A percentile compares a stretch with the other conserved stretches of the same genome.
phyloP scores from a whole-genome alignment of 2,888 invertebrate genomes.

The Hypolimnas misippus region DNA sequence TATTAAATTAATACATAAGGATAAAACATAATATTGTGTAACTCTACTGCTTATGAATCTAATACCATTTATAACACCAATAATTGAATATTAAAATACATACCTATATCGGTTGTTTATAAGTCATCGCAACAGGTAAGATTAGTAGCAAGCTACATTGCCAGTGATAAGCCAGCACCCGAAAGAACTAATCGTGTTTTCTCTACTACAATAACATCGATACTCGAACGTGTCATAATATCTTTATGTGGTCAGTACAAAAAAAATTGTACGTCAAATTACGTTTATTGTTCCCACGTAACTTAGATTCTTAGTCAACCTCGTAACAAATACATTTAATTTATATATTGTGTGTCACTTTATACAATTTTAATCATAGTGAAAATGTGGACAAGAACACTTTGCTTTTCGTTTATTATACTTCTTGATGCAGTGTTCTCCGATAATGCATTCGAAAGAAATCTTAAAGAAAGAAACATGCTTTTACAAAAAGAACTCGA shows the following conservation, averaged over 20 bases:
- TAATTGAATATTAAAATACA: not conserved
- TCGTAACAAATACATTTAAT: constrained; percentile 39
- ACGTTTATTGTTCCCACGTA: constrained; percentile 22
- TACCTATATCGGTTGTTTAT: not conserved
- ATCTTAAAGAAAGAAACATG: constrained; percentile 60
- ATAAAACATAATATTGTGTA: too few relatives aligned
- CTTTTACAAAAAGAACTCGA: constrained; percentile 77
- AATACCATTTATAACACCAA: not conserved
- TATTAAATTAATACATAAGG: too few relatives aligned
- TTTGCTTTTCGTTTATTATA: constrained; percentile 35
- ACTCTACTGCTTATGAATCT: too few relatives aligned
- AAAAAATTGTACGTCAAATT: constrained; percentile 14
- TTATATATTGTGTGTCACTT: constrained; percentile 34
- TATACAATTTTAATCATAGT: constrained; percentile 31
- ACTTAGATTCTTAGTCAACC: constrained; percentile 30
- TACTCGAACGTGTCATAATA: not conserved
- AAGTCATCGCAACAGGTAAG: not conserved
- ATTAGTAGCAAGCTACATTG: constrained; percentile 4
- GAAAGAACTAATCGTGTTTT: constrained; percentile 3
- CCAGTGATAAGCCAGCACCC: constrained; percentile 3
- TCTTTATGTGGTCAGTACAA: not conserved
- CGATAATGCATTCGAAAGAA: constrained; percentile 45
- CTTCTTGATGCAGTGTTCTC: constrained; percentile 8
- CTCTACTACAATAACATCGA: not conserved
- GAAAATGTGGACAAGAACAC: constrained; percentile 52